phyloP scores from a whole-genome alignment of 2,797 vertebrate species.

The Tamandua tetradactyla region DNA sequence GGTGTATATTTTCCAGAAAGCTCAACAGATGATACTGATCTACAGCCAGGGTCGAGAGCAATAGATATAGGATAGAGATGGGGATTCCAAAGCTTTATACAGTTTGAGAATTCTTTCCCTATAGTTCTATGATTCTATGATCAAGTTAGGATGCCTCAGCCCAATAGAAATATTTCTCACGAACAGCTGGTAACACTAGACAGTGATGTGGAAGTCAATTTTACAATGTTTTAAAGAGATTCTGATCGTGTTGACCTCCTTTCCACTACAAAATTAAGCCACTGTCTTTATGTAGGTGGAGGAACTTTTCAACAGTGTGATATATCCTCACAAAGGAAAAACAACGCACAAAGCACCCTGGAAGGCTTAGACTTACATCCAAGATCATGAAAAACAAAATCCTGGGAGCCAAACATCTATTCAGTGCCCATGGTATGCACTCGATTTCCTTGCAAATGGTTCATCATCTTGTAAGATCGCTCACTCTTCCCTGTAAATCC shows the following conservation, averaged over 20 bases:
- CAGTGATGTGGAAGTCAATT: neutral
- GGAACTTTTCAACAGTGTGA: neutral
- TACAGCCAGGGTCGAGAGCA: neutral
- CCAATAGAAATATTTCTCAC: neutral
- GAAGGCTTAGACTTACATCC: neutral
- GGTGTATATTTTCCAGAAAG: neutral
- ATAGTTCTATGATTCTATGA: neutral
- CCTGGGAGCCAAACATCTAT: neutral
- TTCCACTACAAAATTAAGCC: neutral
- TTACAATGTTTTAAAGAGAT: neutral
- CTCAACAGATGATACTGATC: neutral
- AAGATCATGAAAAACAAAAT: conserved; percentile 11
- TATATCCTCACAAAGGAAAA: neutral
- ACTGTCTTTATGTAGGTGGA: neutral
- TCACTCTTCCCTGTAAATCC: neutral
- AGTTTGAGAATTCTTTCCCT: neutral
- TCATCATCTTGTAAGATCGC: neutral
- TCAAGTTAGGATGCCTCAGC: neutral
- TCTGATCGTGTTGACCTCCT: neutral
- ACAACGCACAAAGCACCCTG: neutral
- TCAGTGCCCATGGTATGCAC: neutral
- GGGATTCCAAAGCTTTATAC: neutral
- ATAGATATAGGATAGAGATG: neutral
- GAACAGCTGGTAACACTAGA: neutral
- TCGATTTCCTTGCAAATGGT: neutral